These are phyloP conservation scores for Aulostomus chinensis DNA, from an alignment of 2,797 vertebrate species.

Conservation along the genomic window DNA sequence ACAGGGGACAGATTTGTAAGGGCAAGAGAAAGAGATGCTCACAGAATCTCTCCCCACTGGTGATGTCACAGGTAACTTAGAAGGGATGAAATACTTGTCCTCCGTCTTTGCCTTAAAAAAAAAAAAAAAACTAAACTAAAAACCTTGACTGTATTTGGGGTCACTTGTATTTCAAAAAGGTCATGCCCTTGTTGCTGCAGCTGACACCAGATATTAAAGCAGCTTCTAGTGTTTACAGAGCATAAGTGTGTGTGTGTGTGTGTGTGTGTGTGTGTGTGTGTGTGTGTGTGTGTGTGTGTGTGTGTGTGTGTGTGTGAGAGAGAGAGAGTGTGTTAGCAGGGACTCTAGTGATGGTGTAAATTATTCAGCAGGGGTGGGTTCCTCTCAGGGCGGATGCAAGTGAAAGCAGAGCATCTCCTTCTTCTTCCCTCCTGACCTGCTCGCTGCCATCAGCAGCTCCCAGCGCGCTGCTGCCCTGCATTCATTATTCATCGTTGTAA, in stretches of 20 bases:
- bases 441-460: slow-evolving; percentile 52
- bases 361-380: slow-evolving; percentile 67
- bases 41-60: too few relatives aligned
- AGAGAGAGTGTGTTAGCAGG: slow-evolving; percentile 22
- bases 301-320: slow-evolving; percentile 14
- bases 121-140: too few relatives aligned
- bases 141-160: too few relatives aligned
- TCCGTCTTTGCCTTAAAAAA: too few relatives aligned
- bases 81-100: too few relatives aligned
- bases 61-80: too few relatives aligned
- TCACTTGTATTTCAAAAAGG: slow-evolving; percentile 17
- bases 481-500: slow-evolving; percentile 67
- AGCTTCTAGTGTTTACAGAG: too few relatives aligned
- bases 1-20: too few relatives aligned
- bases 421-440: slow-evolving; percentile 39
- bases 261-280: too few relatives aligned
- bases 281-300: slow-evolving; percentile 1
- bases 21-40: too few relatives aligned
- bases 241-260: background rate
- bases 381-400: slow-evolving; percentile 40
- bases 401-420: slow-evolving; percentile 53
- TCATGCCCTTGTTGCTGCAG: slow-evolving; percentile 22
- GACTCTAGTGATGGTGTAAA: slow-evolving; percentile 48
- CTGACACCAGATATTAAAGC: slow-evolving; percentile 20
- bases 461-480: slow-evolving; percentile 34